Evolutionary conservation across 2,888 invertebrate genomes (phyloP), one percentile per base, ranked within the genome.

Genomic region (Drosophila anomalata): DNA sequence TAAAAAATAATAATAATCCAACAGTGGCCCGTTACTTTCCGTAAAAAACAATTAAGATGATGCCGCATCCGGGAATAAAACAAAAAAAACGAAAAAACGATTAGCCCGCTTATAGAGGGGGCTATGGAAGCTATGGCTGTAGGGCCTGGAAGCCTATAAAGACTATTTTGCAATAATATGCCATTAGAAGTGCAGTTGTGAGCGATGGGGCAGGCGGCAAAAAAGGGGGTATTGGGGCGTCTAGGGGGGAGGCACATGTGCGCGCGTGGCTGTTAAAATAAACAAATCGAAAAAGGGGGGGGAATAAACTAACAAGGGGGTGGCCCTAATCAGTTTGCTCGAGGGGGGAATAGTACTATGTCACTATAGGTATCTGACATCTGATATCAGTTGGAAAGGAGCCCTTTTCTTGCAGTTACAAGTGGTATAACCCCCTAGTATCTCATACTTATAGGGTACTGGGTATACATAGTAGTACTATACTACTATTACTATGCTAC

Each of bases 191-290:
- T 54, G 65, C 63, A 65, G 47, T 17, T 17, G 17, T 20, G 56
- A 47, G 68, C 55, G 68, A 68, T 65, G 54, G 46, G 63, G 53
- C 17, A 17, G 17, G 17, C 17, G 17, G 17, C 17, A 17, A 17
- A 17, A 17, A 17, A 17, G 17, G 54, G 46, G 63, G 53, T 54
- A 46, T 53, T 50, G 41, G 42, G 60, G 36, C 4, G 2, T 20
- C 5, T 44, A 22, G 12, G 8, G 17, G 22, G n/a, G 41, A 9
- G 8, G 33, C 46, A 72, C 51, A 65, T 63, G 67, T 59, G 65
- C 58, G 73, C 80, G 65, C 78, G 85, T 87, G 85, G 87, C 76
- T 46, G 52, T 54, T 71, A 80, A 80, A 81, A 53, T 56, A 81
- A 80, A 87, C 73, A 87, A 17, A 17, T 17, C 17, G 17, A 17